Conservation (phyloP, 2,888 invertebrate species). For the Palloptera scutellata region DNA sequence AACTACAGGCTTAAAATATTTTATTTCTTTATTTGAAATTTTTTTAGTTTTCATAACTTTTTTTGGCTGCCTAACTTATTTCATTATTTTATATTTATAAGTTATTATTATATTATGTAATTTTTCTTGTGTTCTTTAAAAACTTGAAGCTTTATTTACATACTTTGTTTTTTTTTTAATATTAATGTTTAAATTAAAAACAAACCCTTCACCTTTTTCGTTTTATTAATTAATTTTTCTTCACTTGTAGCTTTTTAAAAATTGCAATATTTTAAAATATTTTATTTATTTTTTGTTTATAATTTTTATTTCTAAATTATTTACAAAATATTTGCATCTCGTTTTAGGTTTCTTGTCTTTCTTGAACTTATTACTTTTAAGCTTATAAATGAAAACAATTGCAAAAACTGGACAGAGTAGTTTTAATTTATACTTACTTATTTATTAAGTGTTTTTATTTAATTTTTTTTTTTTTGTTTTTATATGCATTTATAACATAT, state of each 20-base stretch:
- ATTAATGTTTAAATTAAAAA: constrained; percentile 31
- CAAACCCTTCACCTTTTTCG: constrained; percentile 37
- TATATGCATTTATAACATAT: constrained; percentile 12
- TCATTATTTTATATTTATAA: constrained; percentile 17
- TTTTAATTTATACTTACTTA: constrained; percentile 31
- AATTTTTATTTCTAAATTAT: constrained; percentile 43
- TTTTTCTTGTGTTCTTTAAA: constrained; percentile 6
- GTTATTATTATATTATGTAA: background rate
- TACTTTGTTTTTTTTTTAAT: background rate
- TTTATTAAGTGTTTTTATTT: constrained; percentile 12
- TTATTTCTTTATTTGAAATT: constrained; percentile 41
- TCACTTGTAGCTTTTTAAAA: constrained; percentile 16
- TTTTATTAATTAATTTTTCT: constrained; percentile 4
- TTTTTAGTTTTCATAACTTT: constrained; percentile 28
- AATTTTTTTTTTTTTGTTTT: background rate
- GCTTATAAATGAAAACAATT: constrained; percentile 41
- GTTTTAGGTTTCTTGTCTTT: constrained; percentile 19
- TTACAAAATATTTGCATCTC: constrained; percentile 46
- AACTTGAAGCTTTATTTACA: constrained; percentile 22
- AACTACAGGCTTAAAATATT: constrained; percentile 43
- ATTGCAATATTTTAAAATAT: constrained; percentile 3
- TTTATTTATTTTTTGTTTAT: constrained; percentile 16
- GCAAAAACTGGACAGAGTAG: constrained; percentile 45
- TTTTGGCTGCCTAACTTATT: constrained; percentile 11
- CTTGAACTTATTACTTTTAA: constrained; percentile 26